Evolutionary conservation across 1,140 invertebrate genomes (phyloP), one percentile per base, ranked within the genome.

Genomic region (Drosophila chauvacae): DNA sequence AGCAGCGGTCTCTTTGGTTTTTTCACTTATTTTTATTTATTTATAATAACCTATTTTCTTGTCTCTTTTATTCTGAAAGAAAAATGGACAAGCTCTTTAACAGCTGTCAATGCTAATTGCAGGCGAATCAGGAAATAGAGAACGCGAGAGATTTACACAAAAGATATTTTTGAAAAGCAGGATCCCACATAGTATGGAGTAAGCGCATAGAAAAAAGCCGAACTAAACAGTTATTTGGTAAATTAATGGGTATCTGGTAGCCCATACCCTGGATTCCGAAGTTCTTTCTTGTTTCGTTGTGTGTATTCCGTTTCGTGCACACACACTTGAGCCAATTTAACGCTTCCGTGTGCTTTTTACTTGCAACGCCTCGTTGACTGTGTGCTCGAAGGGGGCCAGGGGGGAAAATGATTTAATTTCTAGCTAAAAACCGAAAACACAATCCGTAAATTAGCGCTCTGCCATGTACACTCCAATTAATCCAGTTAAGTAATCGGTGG

Each of bases 301-400:
- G 53, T 61, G 13, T 53, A 18, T 58, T 80, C 44, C 51, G n/a
- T 61, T 48, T 44, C 68, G 53, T 45, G 57, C 74, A 56, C 78
- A 86, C 83, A 86, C 83, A 83, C 70, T 86, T 80, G 59, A 80
- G 80, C 63, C 80, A 86, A 87, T 86, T 86, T 86, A 86, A 87
- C 84, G 80, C 83, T 80, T 82, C 83, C 83, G 83, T 86, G 83
- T 86, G 65, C 76, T 87, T 87, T 85, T 77, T 58, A 75, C 79
- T 86, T 62, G 76, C 56, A 63, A 80, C 47, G 83, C 65, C 61
- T 76, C 65, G 83, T 48, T 87, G 65, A 35, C 50, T 50, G 63
- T 56, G 35, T 23, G 44, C 61, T 53, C 23, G 16, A 39, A 7
- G 11, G 4, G 18, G 13, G 26, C 48, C 10, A 7, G n/a, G n/a